These are phyloP conservation scores for Achlya flavicornis DNA, from an alignment of 2,888 invertebrate genomes.

Conservation along the genomic window DNA sequence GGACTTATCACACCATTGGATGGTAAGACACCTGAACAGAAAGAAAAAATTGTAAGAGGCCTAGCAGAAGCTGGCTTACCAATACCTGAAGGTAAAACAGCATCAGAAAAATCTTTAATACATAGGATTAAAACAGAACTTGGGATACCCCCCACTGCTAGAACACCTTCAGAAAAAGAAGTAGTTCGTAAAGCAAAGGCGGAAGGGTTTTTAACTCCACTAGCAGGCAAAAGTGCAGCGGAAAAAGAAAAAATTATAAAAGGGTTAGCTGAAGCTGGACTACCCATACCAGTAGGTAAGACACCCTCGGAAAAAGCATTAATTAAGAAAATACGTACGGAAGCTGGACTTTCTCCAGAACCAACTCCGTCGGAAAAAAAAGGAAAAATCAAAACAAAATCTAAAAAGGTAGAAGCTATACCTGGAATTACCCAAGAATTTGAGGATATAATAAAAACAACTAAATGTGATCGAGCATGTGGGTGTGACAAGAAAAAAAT, in stretches of 20 bases:
- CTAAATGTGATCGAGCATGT: slow-evolving; percentile 63
- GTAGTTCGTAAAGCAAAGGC: slow-evolving; percentile 46
- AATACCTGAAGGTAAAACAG: slow-evolving; percentile 45
- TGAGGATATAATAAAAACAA: slow-evolving; percentile 60
- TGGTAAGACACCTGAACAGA: slow-evolving; percentile 24
- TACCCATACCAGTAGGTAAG: slow-evolving; percentile 54
- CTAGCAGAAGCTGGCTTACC: slow-evolving; percentile 35
- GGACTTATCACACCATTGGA: slow-evolving; percentile 24
- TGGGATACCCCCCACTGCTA: slow-evolving; percentile 40
- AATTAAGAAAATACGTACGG: slow-evolving; percentile 43
- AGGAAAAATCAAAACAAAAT: slow-evolving; percentile 45
- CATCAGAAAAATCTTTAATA: slow-evolving; percentile 34
- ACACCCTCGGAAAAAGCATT: slow-evolving; percentile 53
- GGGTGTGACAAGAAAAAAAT: slow-evolving; percentile 71
- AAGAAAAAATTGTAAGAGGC: slow-evolving; percentile 31
- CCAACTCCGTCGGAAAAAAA: slow-evolving; percentile 49
- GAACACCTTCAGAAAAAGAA: slow-evolving; percentile 46
- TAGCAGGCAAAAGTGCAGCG: slow-evolving; percentile 44
- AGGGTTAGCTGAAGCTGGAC: slow-evolving; percentile 47
- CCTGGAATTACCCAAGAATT: slow-evolving; percentile 50
- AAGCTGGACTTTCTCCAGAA: slow-evolving; percentile 38
- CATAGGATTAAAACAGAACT: slow-evolving; percentile 33
- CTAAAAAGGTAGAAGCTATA: slow-evolving; percentile 42
- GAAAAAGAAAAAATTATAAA: slow-evolving; percentile 52
- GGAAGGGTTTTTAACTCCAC: slow-evolving; percentile 49